phyloP scores from a whole-genome alignment of 2,888 invertebrate species.

The Tolmerus cingulatus region DNA sequence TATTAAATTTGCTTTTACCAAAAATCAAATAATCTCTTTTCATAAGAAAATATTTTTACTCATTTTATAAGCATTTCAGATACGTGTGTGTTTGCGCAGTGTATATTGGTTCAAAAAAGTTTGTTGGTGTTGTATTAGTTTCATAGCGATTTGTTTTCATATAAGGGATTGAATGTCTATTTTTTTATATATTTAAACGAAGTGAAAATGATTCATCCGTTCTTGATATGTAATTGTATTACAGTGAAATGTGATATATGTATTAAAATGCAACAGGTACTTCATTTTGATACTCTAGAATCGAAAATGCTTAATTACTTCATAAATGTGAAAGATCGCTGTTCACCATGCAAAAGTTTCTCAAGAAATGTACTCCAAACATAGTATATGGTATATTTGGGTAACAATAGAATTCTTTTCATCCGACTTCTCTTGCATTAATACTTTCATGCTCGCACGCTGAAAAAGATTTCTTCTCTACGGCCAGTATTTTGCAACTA shows the following conservation, averaged over 20 bases:
- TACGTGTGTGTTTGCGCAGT: background rate
- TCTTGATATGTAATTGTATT: background rate
- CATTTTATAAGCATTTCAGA: constrained; percentile 7
- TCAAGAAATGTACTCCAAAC: too few species aligned
- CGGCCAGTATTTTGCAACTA: too few species aligned
- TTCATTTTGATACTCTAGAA: too few species aligned
- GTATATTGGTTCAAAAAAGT: background rate
- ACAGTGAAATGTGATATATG: background rate
- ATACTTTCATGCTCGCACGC: too few species aligned
- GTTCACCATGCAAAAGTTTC: too few species aligned
- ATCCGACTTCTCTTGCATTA: too few species aligned
- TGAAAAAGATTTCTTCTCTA: too few species aligned
- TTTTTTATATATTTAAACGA: background rate
- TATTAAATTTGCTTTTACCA: background rate
- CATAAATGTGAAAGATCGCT: too few species aligned
- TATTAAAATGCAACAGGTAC: too few species aligned
- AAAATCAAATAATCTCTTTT: constrained; percentile 41
- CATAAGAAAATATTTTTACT: constrained; percentile 27
- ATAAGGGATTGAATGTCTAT: background rate
- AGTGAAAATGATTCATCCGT: background rate
- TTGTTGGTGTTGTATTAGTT: background rate
- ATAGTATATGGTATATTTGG: too few species aligned
- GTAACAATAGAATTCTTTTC: too few species aligned
- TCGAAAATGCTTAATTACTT: too few species aligned
- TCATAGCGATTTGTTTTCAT: background rate